These are phyloP conservation scores for Malacosoma neustria DNA, from an alignment of 2,888 invertebrate species.

Conservation along the genomic window DNA sequence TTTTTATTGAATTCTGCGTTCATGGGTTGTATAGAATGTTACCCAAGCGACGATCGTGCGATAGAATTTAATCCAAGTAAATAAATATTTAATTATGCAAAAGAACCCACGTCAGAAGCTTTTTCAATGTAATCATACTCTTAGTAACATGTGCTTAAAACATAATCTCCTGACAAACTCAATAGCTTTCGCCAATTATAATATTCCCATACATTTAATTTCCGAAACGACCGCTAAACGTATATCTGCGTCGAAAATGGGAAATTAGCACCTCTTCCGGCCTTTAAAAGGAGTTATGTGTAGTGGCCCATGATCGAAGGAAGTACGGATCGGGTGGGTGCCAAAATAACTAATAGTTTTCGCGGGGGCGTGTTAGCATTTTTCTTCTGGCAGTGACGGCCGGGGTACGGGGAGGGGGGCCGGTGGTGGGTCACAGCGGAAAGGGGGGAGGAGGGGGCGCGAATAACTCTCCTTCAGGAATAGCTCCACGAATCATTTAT, in stretches of 20 bases:
- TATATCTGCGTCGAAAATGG: constrained; percentile 9
- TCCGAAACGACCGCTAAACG: background rate
- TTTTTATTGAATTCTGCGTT: no score
- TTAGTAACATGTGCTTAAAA: no score
- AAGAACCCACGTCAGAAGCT: no score
- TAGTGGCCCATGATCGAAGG: constrained; percentile 57
- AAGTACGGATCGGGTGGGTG: constrained; percentile 54
- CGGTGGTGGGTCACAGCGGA: constrained; percentile 16
- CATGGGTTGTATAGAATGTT: no score
- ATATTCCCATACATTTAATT: constrained; percentile 6
- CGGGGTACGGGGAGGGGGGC: constrained; percentile 22
- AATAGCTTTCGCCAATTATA: no score
- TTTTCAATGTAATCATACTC: no score
- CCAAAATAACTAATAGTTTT: constrained; percentile 75
- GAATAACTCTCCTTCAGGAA: constrained; percentile 58
- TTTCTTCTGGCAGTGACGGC: constrained; percentile 73
- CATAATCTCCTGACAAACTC: no score
- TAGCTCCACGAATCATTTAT: constrained; percentile 68
- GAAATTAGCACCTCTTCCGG: constrained; percentile 10
- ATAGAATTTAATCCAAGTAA: no score
- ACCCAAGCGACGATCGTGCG: no score
- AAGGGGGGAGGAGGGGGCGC: constrained; percentile 23
- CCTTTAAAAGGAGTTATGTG: constrained; percentile 25
- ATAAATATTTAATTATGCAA: no score
- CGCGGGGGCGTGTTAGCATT: constrained; percentile 75